Evolutionary conservation across 1,140 invertebrate species (phyloP), one percentile per base, ranked within the genome.

Genomic region (Brachionus angularis): DNA sequence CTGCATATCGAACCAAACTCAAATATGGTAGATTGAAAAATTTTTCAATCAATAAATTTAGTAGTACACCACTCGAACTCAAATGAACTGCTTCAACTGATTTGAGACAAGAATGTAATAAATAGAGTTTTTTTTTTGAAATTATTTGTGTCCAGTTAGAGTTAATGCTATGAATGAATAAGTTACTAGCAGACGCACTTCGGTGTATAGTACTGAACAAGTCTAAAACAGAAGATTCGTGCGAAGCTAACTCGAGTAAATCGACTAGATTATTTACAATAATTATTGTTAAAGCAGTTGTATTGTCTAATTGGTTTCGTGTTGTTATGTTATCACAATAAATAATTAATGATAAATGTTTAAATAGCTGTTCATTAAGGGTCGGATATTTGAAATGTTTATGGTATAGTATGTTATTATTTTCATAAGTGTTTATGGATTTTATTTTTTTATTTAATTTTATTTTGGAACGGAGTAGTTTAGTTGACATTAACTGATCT

Each of bases 111-210:
- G 84, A 83, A 72, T 84, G 83, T 0, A 85, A 78, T 61, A 86
- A 83, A 58, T 80, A 83, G 0, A 86, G 84, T 78, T 83, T 47
- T 33, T 62, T 73, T 75, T 83, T 80, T 75, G 79, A 77, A 10
- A 75, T 73, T 3, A 84, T 75, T 72, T 82, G 78, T 80, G 84
- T 34, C 85, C 86, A 74, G 82, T 85, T 75, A 3, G 83, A 77
- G 76, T 81, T 79, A 18, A 90, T 84, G 8, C 87, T 87, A 74
- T 89, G 86, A 36, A 91, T 81, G 74, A 91, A 83, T 18, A 89
- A 75, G 18, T 85, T 86, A 74, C 88, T 89, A 0, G 88, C 86
- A 1, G 84, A 83, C 2, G 86, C 77, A 75, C 87, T 88, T 74
- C 86, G 83, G 77, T 88, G 86, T 50, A 88, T 82, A 42, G 86